Evolutionary conservation across 2,113 vertebrate species (phyloP).

Genomic region (Aptenodytes patagonicus): DNA sequence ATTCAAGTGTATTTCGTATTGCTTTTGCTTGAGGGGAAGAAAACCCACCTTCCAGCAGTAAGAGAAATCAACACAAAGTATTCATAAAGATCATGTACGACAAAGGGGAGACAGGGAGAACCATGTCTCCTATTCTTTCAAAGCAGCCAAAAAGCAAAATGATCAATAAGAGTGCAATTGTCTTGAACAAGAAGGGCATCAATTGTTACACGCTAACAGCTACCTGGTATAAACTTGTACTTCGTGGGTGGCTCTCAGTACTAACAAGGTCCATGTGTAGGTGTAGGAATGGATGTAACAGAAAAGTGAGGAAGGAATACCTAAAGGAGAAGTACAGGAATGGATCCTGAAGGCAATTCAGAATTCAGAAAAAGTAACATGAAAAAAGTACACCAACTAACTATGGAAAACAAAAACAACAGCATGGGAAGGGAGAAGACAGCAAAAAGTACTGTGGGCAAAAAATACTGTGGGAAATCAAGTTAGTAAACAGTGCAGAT

Average conservation of each 20-base stretch:
- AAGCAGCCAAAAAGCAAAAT: neutral
- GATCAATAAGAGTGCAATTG: neutral
- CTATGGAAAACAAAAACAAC: neutral
- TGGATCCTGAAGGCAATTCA: neutral
- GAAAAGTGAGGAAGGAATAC: neutral
- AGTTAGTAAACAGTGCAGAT: neutral
- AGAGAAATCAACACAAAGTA: neutral
- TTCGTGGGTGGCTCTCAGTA: neutral
- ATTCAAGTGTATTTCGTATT: neutral
- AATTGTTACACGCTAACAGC: rapidly evolving
- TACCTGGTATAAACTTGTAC: neutral
- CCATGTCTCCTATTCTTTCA: neutral
- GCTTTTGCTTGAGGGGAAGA: neutral
- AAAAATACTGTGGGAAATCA: neutral
- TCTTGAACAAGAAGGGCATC: neutral
- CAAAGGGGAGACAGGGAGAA: neutral
- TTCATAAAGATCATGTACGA: neutral
- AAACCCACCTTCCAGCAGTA: neutral
- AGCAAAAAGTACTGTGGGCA: neutral
- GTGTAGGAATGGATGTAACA: neutral
- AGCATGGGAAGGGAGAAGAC: neutral
- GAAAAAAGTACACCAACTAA: neutral
- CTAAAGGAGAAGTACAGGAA: neutral
- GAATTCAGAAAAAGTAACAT: neutral
- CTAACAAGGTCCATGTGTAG: neutral